Percentiles rank a stretch among this genome's conserved stretches.
These are phyloP conservation scores for Xenopus borealis DNA, from an alignment of 2,113 vertebrate species.

Conservation along the genomic window DNA sequence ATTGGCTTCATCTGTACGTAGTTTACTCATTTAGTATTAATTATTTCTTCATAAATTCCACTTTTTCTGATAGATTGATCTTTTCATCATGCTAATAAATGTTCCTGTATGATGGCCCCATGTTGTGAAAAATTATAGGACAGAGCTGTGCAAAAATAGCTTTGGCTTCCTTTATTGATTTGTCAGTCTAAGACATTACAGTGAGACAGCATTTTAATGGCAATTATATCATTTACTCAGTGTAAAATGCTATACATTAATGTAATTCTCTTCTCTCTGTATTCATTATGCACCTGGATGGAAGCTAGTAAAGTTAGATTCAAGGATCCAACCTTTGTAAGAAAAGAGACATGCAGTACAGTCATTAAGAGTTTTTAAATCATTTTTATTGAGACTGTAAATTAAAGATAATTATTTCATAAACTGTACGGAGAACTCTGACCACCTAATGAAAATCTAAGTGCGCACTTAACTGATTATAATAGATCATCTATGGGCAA, in stretches of 20 bases:
- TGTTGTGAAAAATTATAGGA: background rate
- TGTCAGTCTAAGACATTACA: background rate
- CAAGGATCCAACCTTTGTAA: constrained; percentile 17
- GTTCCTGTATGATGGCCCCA: no score
- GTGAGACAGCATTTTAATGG: constrained; percentile 11
- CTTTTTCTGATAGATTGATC: no score
- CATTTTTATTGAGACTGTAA: constrained; percentile 30
- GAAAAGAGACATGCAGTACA: background rate
- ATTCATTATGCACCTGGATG: constrained; percentile 6
- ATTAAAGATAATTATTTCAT: constrained; percentile 32
- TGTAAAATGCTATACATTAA: constrained; percentile 24
- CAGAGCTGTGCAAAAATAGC: background rate
- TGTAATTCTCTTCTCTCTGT: constrained; percentile 19
- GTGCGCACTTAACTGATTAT: constrained; percentile 2
- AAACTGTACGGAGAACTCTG: constrained; percentile 13
- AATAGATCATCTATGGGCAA: background rate
- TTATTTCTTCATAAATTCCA: no score
- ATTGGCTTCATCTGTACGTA: no score
- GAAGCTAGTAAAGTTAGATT: background rate
- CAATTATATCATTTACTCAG: constrained; percentile 9
- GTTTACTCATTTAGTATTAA: no score
- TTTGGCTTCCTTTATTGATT: constrained; percentile 24
- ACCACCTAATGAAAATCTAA: background rate
- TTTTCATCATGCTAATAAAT: no score
- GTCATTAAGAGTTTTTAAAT: constrained; percentile 33